Evolutionary conservation across 1,140 invertebrate species (phyloP).

Genomic region (Phymastichus coffea): DNA sequence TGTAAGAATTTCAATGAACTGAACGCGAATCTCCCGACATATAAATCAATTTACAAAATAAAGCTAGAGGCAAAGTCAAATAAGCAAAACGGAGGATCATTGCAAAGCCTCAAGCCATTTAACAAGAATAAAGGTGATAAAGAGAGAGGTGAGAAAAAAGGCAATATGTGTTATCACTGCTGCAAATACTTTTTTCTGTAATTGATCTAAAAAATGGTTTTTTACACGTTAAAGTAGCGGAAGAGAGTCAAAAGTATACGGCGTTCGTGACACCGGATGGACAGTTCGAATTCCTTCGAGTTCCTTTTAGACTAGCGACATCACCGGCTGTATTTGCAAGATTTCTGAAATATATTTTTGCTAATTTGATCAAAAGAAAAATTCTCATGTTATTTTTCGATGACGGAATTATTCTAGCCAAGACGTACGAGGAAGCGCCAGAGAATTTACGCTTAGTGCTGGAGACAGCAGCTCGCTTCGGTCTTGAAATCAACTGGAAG

Average conservation of each 20-base stretch:
- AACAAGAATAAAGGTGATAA: no score
- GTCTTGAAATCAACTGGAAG: slow-evolving; percentile 18
- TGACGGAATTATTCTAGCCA: slow-evolving; percentile 6
- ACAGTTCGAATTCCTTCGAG: slow-evolving; percentile 1
- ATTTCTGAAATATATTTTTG: slow-evolving; percentile 9
- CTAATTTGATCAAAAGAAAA: background rate
- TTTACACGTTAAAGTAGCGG: slow-evolving; percentile 41
- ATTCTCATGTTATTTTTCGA: slow-evolving; percentile 12
- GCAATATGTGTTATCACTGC: no score
- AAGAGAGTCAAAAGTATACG: slow-evolving; percentile 35
- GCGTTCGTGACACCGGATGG: slow-evolving; percentile 36
- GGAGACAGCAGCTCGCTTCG: background rate
- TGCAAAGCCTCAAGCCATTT: no score
- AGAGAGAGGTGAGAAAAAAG: no score
- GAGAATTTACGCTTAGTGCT: background rate
- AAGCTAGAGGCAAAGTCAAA: no score
- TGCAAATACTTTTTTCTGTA: slow-evolving; percentile 35
- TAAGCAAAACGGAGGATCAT: no score
- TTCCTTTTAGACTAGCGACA: slow-evolving; percentile 9
- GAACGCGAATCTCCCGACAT: no score
- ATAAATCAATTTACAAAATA: no score
- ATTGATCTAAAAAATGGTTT: slow-evolving; percentile 47
- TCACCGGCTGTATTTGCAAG: slow-evolving; percentile 7
- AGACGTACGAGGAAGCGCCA: background rate
- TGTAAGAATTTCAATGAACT: no score